These are phyloP conservation scores for Pantelozetes paolii DNA, from an alignment of 2,888 invertebrate genomes.

Conservation along the genomic window DNA sequence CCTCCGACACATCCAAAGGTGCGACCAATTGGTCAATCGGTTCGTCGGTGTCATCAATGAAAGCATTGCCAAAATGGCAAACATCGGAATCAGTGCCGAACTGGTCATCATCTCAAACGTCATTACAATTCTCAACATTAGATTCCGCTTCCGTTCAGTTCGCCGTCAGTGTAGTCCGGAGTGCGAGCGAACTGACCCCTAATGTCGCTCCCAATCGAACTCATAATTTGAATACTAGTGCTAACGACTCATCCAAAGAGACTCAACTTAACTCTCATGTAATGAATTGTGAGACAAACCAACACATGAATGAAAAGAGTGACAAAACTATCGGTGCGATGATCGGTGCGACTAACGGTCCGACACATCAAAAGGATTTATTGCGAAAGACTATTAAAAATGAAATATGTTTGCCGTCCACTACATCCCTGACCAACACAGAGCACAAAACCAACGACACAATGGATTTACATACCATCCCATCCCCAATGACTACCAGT, in stretches of 20 bases:
- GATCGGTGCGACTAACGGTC: conserved; percentile 1
- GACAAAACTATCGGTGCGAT: not conserved
- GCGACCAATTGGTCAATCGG: too few relatives aligned
- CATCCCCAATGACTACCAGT: not conserved
- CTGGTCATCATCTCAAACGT: conserved; percentile 6
- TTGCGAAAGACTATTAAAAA: not conserved
- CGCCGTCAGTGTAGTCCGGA: conserved; percentile 52
- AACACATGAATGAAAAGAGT: not conserved
- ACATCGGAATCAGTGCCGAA: too few relatives aligned
- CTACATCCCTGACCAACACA: not conserved
- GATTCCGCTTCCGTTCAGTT: conserved; percentile 54
- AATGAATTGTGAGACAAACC: conserved; percentile 5
- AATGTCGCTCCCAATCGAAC: conserved; percentile 10
- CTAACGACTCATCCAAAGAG: conserved; percentile 8
- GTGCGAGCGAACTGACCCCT: conserved; percentile 40
- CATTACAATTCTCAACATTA: conserved; percentile 50
- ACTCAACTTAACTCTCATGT: not conserved
- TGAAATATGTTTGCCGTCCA: conserved; percentile 22
- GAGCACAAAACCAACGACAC: not conserved
- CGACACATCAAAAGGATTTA: conserved; percentile 12
- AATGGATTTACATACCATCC: not conserved
- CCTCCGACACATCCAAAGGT: conserved; percentile 48
- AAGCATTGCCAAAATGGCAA: not conserved
- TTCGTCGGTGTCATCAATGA: not conserved
- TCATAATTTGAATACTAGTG: not conserved